Base-by-base conservation (phyloP, 2,888 invertebrate species). In the Sesia apiformis region DNA sequence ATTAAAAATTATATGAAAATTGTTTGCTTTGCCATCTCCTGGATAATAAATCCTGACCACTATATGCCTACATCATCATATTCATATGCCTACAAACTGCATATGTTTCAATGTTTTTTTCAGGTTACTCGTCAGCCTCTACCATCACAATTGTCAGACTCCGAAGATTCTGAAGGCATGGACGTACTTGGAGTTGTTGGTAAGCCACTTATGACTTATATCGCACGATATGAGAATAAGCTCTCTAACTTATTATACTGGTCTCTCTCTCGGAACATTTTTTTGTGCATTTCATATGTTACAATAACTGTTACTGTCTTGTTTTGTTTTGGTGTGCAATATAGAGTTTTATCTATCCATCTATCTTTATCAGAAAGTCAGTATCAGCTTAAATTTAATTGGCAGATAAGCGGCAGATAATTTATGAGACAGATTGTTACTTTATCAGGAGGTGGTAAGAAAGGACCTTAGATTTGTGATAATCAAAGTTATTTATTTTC, bases 181-280 rank as follows among this genome's bases (percentile, higher is more conserved):
- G 90, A 90, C 39, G 89, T 90, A 0, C 64, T 90, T 0, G 90
- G 90, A 1, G 88, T 87, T 0, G 88, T 84, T 0, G 86, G 87
- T 85, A 51, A 76, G 84, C 64, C 3, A 23, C 23, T 23, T 23
- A 2, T 23, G 23, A 23, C 23, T 1, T 23, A 23, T 23, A 23
- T 2, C 23, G 1, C 23, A 23, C 2, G 23, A 2, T 23, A 23
- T 23, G 23, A 23, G 23, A 23, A 23, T 23, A 23, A 23, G 23
- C 2, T 23, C 2, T 23, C 23, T 2, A 23, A 23, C 23, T 23
- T 23, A 23, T 2, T 23, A 2, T 23, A 23, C 23, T 23, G 23
- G 23, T 23, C 23, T 23, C 23, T 23, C 23, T 23, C 23, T 23
- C 23, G 23, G 23, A 23, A 23, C 23, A 23, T 23, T 23, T 23